Evolutionary conservation across 2,888 invertebrate genomes (phyloP).

Genomic region (Chrysotoxum bicinctum): DNA sequence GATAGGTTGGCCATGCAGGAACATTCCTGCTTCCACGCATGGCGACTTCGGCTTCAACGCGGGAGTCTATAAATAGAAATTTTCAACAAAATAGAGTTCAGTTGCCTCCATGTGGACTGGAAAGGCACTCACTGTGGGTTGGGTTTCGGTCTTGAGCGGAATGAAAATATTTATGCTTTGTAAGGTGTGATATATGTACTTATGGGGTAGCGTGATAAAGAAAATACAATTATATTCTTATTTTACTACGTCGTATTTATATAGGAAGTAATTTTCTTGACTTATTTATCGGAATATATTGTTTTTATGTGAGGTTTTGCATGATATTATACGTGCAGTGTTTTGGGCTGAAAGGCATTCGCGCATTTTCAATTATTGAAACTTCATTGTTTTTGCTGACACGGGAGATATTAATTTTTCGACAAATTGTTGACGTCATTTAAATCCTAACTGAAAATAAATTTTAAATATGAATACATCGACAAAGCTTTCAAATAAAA

Average conservation of each 20-base stretch:
- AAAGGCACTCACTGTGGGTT: neutral
- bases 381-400: too few relatives aligned
- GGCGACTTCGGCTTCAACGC: neutral
- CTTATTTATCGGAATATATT: neutral
- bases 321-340: neutral
- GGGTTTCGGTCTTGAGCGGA: neutral
- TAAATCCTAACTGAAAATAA: too few relatives aligned
- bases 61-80: constrained; percentile 47
- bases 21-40: constrained; percentile 4
- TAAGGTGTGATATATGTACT: neutral
- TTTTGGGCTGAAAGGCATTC: too few relatives aligned
- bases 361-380: too few relatives aligned
- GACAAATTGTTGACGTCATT: too few relatives aligned
- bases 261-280: neutral
- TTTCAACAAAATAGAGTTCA: constrained; percentile 39
- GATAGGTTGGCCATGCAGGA: constrained; percentile 1
- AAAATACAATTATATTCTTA: neutral
- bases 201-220: neutral
- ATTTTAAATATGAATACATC: too few relatives aligned
- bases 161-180: neutral
- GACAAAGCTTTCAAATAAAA: too few relatives aligned
- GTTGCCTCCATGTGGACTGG: constrained; percentile 39
- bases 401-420: too few relatives aligned
- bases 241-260: neutral
- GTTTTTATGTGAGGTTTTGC: neutral